phyloP scores from a whole-genome alignment of 2,888 invertebrate species.

The Icerya purchasi region DNA sequence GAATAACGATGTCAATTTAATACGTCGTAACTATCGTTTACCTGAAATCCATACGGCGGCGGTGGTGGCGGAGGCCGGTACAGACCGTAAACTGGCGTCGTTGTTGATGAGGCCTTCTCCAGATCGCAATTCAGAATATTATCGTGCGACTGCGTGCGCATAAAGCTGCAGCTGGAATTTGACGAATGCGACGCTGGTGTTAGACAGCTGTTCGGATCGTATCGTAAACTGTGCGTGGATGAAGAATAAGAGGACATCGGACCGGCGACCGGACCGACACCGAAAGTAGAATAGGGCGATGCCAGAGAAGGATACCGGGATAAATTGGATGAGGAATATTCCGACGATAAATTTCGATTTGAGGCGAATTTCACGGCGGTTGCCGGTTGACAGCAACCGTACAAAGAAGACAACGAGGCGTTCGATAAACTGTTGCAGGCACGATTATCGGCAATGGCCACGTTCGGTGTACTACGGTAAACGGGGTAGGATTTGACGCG shows the following conservation, averaged over 20 bases:
- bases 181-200: slow-evolving; percentile 22
- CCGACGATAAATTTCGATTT: slow-evolving; percentile 19
- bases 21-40: slow-evolving; percentile 12
- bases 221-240: slow-evolving; percentile 26
- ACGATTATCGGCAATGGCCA: slow-evolving; percentile 25
- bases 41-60: slow-evolving; percentile 30
- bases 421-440: slow-evolving; percentile 15
- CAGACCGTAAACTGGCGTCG: not conserved
- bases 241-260: slow-evolving; percentile 26
- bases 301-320: slow-evolving; percentile 42
- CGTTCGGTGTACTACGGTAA: slow-evolving; percentile 62
- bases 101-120: slow-evolving; percentile 24
- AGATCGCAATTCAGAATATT: slow-evolving; percentile 47
- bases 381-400: slow-evolving; percentile 11
- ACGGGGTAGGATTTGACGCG: slow-evolving; percentile 46
- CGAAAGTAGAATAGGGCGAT: slow-evolving; percentile 28
- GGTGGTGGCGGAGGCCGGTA: slow-evolving; percentile 26
- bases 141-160: slow-evolving; percentile 56
- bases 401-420: not conserved
- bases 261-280: too few species aligned
- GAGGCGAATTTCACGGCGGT: slow-evolving; percentile 20
- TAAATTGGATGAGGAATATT: slow-evolving; percentile 26
- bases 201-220: slow-evolving; percentile 20
- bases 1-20: too few species aligned
- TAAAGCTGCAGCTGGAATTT: slow-evolving; percentile 34